Conservation (phyloP, 2,888 invertebrate species). For the Pediacus dermestoides region DNA sequence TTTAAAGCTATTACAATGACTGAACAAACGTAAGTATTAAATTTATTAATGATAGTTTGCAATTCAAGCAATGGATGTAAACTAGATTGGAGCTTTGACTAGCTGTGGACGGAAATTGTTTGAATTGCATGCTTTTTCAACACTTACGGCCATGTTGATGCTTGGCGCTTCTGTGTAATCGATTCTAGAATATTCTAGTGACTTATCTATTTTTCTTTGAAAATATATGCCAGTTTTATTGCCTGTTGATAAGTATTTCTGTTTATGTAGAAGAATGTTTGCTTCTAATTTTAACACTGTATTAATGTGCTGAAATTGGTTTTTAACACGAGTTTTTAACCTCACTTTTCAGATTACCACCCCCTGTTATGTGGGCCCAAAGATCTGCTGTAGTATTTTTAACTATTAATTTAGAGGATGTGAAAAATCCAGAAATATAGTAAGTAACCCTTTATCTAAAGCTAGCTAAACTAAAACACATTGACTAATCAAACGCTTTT, state of each 20-base stretch:
- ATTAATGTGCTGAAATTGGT: conserved; percentile 2
- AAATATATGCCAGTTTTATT: no score
- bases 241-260: no score
- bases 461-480: no score
- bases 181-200: conserved; percentile 40
- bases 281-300: not conserved
- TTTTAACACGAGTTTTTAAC: conserved; percentile 21
- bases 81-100: not conserved
- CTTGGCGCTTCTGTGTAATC: conserved; percentile 29
- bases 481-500: conserved; percentile 2
- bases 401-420: conserved; percentile 87
- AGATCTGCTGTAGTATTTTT: conserved; percentile 77
- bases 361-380: conserved; percentile 93
- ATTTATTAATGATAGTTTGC: not conserved
- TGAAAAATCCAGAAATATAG: conserved; percentile 78
- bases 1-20: no score
- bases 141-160: conserved; percentile 41
- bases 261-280: no score
- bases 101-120: not conserved
- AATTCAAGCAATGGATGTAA: not conserved
- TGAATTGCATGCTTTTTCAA: conserved; percentile 7
- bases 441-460: no score
- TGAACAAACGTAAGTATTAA: conserved; percentile 38
- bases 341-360: conserved; percentile 58
- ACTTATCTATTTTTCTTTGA: no score